Percentiles rank a stretch among this genome's conserved stretches.
Evolutionary conservation across 2,113 vertebrate genomes (phyloP).

Genomic region (Ascaphus truei): DNA sequence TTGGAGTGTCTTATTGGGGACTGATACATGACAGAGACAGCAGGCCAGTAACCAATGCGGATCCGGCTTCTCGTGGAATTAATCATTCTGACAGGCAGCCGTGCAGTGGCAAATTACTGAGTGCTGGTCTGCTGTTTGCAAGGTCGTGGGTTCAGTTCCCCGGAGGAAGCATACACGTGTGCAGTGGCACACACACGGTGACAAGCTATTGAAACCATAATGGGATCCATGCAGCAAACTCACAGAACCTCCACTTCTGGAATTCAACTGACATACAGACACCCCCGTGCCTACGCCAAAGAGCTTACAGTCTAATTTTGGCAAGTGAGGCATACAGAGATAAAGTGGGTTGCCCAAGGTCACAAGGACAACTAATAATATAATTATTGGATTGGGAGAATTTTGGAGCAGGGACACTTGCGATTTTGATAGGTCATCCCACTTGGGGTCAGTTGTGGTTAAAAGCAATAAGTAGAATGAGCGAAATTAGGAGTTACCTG

Average conservation of each 20-base stretch:
- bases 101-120: not conserved
- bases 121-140: slow-evolving; percentile 9
- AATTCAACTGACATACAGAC: not conserved
- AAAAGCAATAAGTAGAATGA: too few relatives aligned
- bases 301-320: too few relatives aligned
- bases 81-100: not conserved
- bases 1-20: slow-evolving; percentile 33
- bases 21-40: slow-evolving; percentile 32
- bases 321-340: too few relatives aligned
- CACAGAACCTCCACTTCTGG: not conserved
- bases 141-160: slow-evolving; percentile 11
- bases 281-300: too few relatives aligned
- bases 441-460: too few relatives aligned
- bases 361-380: too few relatives aligned
- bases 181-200: not conserved
- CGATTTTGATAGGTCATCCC: too few relatives aligned
- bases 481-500: too few relatives aligned
- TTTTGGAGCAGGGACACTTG: too few relatives aligned
- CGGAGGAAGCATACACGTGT: slow-evolving; percentile 21
- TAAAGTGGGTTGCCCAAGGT: too few relatives aligned
- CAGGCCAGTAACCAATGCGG: slow-evolving; percentile 3
- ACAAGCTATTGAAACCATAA: slow-evolving; percentile 10
- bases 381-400: too few relatives aligned
- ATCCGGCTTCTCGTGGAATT: not conserved
- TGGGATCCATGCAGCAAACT: not conserved